Evolutionary conservation across 2,113 vertebrate genomes (phyloP), one percentile per base, ranked within the genome.

Genomic region (Phainopepla nitens): DNA sequence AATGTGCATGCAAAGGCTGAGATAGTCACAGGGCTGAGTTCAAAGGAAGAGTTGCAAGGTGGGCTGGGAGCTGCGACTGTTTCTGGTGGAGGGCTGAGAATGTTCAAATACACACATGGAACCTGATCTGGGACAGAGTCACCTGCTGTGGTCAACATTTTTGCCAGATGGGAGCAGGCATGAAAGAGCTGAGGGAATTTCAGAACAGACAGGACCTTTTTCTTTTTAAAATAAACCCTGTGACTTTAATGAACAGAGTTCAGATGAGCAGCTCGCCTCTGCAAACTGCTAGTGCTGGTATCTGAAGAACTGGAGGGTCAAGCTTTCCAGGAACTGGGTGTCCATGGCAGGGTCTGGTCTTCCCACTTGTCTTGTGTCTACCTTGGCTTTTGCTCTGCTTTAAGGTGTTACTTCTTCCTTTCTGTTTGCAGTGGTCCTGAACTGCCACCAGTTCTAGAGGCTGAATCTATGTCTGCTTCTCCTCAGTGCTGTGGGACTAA

Each of bases 41-140:
- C 15, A 47, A 84, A 82, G 44, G 56, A 70, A 60, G 22, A 19
- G 11, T 41, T 78, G 10, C 24, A 33, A 31, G 20, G 24, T 47
- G 73, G 56, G 10, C 31, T 85, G 44, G 10, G 44, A 28, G 8
- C 24, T 70, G 51, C 0, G 0, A 3, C 1, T 0, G 12, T 50
- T 41, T 36, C 65, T 75, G 35, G 6, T 4, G 7, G 13, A 31
- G 5, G 11, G 18, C 47, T 71, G 35, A 62, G 15, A 8, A 14
- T 57, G n/a, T 68, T 89, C 70, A 53, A 58, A 51, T 17, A 5
- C 10, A 18, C 11, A 17, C 36, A 7, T 2, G 36, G 27, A 84
- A 51, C 44, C 11, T 25, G 73, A 41, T 71, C 25, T 29, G 47
- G 21, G 45, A 21, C 23, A 50, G 35, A 47, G 11, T 35, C 14